Evolutionary conservation across 2,113 vertebrate genomes (phyloP), one percentile per base, ranked within the genome.

Genomic region (Melanocharis versteri): DNA sequence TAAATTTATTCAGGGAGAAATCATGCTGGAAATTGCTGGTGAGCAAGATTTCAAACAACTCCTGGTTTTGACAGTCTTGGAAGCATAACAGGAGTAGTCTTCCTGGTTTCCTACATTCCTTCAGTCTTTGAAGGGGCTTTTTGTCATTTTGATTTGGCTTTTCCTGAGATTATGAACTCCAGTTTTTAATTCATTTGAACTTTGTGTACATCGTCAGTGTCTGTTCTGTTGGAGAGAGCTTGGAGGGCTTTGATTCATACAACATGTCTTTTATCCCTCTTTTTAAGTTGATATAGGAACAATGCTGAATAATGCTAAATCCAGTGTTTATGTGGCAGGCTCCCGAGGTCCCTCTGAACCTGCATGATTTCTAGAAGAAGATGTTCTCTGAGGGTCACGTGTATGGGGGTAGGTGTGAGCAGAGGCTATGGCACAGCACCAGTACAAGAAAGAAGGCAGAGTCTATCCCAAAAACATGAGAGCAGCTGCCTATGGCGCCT

Each of bases 101-200:
- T 81, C 66, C 77, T 84, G n/a, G 37, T 84, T 93, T 87, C 45
- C 33, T 53, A 37, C 70, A 53, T 57, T 81, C 72, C 35, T 73
- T 78, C 45, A 40, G 40, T 57, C 37, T 87, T 91, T 62, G 53
- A 8, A 89, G 70, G 45, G 37, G 22, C 40, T 61, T 77, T 68
- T 81, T 61, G 69, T 80, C 30, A 24, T 51, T 94, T 81, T 15
- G 45, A 28, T 91, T 83, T 87, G 51, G 30, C 69, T 93, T 78
- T 87, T 85, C 26, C 53, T 47, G 35, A 47, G 61, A 40, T 26
- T 20, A 3, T 16, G n/a, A 39, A 18, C n/a, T 64, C 21, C 31
- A n/a, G 51, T 57, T 65, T 37, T 71, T 75, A 40, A 58, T 48
- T 79, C 16, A 17, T 62, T 57, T 82, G 42, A 66, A 31, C 51